These are phyloP conservation scores for Araneus ventricosus DNA, from an alignment of 1,140 invertebrate species.

Conservation along the genomic window DNA sequence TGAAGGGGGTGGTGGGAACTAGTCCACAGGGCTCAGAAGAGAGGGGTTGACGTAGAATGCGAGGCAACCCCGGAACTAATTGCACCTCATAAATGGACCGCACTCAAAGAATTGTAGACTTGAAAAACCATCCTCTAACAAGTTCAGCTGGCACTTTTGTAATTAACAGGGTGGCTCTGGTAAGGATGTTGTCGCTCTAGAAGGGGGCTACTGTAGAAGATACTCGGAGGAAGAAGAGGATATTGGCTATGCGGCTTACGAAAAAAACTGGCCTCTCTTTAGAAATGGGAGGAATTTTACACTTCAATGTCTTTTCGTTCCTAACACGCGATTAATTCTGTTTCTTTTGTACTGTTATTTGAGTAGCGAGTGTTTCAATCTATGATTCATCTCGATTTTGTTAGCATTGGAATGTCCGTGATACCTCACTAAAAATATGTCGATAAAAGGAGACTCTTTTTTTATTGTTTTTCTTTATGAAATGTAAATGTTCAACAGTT, in stretches of 20 bases:
- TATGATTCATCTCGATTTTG: too few relatives aligned
- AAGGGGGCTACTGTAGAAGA: neutral
- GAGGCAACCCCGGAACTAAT: neutral
- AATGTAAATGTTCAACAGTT: too few relatives aligned
- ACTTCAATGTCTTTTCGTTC: too few relatives aligned
- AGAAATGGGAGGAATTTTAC: conserved; percentile 14
- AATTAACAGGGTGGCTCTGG: conserved; percentile 19
- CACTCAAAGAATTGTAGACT: conserved; percentile 30
- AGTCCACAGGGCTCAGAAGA: too few relatives aligned
- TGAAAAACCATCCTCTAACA: conserved; percentile 32
- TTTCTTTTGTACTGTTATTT: too few relatives aligned
- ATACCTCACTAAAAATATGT: too few relatives aligned
- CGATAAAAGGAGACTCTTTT: too few relatives aligned
- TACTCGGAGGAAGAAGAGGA: neutral
- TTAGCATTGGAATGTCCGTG: too few relatives aligned
- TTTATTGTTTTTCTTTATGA: too few relatives aligned
- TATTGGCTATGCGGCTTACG: neutral
- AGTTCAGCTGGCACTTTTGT: conserved; percentile 23
- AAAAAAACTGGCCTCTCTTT: neutral
- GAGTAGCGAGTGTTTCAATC: too few relatives aligned
- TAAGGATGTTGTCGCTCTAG: neutral
- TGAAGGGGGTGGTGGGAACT: neutral
- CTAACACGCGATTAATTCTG: too few relatives aligned
- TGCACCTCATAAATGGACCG: neutral
- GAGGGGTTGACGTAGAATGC: neutral